Evolutionary conservation across 1,140 invertebrate species (phyloP).

Genomic region (Xylocopa sonorina): DNA sequence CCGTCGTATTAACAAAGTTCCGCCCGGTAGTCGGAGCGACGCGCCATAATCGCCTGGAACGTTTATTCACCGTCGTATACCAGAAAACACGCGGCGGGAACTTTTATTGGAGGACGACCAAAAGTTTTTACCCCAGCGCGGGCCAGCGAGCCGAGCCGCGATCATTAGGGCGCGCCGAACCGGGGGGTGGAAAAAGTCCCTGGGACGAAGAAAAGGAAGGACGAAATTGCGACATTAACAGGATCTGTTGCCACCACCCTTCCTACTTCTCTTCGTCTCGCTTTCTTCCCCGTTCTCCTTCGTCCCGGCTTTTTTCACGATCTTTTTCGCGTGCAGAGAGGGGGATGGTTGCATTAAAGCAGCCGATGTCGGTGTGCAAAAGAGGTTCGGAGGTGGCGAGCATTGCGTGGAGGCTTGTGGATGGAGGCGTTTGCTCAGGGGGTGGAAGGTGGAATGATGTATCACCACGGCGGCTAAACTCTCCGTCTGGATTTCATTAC

Average conservation of each 20-base stretch:
- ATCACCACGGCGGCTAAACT: conserved; percentile 61
- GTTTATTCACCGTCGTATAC: conserved; percentile 76
- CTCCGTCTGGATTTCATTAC: conserved; percentile 67
- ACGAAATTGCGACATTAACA: conserved; percentile 78
- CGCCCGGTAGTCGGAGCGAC: conserved; percentile 54
- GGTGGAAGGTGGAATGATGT: conserved; percentile 60
- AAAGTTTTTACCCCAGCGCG: conserved; percentile 72
- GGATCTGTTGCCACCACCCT: conserved; percentile 50
- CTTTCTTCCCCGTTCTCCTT: not conserved
- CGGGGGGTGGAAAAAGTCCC: conserved; percentile 32
- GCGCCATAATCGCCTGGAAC: conserved; percentile 75
- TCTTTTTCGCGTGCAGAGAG: conserved; percentile 25
- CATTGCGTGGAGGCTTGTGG: not conserved
- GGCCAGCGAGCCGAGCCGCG: conserved; percentile 50
- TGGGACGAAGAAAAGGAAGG: conserved; percentile 64
- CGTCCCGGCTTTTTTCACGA: not conserved
- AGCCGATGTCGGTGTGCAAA: conserved; percentile 27
- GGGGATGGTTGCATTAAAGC: conserved; percentile 59
- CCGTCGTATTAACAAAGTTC: conserved; percentile 67
- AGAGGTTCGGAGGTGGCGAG: conserved; percentile 17
- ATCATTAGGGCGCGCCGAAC: conserved; percentile 69
- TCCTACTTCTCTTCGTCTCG: not conserved
- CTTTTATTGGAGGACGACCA: conserved; percentile 77
- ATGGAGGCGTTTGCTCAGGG: conserved; percentile 4
- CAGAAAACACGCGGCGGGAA: conserved; percentile 73